Evolutionary conservation across 2,113 vertebrate species (phyloP).

Genomic region (Mola mola): DNA sequence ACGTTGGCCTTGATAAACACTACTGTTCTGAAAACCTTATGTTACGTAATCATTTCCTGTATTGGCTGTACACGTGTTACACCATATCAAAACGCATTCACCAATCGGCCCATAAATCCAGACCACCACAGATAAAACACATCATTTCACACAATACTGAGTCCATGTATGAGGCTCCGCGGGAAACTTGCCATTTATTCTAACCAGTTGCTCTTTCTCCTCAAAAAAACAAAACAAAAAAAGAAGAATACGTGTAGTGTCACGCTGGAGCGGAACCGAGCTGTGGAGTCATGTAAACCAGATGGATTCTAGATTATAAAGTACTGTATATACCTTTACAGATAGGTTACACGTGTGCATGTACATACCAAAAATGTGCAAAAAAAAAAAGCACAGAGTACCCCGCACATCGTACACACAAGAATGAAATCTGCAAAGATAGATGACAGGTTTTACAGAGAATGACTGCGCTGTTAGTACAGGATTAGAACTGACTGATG

Average conservation of each 20-base stretch:
- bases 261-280: slow-evolving; percentile 12
- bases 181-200: slow-evolving; percentile 1
- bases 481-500: slow-evolving; percentile 64
- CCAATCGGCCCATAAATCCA: slow-evolving; percentile 23
- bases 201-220: slow-evolving; percentile 9
- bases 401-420: not conserved
- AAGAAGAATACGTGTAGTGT: not conserved
- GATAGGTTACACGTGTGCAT: not conserved
- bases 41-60: not conserved
- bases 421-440: not conserved
- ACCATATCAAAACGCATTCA: not conserved
- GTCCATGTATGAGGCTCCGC: slow-evolving; percentile 20
- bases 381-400: not conserved
- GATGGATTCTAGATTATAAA: slow-evolving; percentile 8
- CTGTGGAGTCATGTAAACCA: slow-evolving; percentile 32
- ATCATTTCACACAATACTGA: slow-evolving; percentile 20
- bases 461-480: slow-evolving; percentile 30
- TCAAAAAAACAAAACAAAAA: not conserved
- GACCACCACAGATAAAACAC: slow-evolving; percentile 16
- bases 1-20: not conserved
- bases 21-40: not conserved
- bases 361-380: not conserved
- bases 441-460: slow-evolving; percentile 28
- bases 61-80: not conserved
- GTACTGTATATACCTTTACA: not conserved